phyloP scores from a whole-genome alignment of 2,113 vertebrate genomes.

The Vombatus ursinus region DNA sequence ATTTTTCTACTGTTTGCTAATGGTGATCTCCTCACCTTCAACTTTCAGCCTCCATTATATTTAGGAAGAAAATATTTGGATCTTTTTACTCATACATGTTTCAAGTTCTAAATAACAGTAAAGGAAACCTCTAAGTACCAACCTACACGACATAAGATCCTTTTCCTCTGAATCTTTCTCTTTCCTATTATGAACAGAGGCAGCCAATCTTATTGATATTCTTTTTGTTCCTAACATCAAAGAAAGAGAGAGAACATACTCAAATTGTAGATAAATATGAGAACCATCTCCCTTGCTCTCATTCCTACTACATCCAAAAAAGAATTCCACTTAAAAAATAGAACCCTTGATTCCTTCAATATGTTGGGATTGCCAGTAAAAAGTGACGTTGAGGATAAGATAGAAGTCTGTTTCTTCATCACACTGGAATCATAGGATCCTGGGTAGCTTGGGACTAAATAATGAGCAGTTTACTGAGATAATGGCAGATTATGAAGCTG shows the following conservation, averaged over 20 bases:
- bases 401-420: constrained; percentile 5
- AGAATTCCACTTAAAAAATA: background rate
- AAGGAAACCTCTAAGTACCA: background rate
- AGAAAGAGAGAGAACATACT: background rate
- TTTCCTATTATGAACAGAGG: background rate
- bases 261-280: background rate
- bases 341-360: background rate
- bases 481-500: background rate
- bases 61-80: background rate
- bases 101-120: background rate
- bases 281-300: too few relatives aligned
- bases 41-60: background rate
- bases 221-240: background rate
- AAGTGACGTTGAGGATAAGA: background rate
- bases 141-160: rapidly evolving
- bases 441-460: background rate
- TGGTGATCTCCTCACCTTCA: background rate
- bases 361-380: background rate
- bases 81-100: background rate
- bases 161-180: background rate
- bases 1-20: background rate
- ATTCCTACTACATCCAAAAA: background rate
- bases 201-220: background rate
- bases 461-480: background rate
- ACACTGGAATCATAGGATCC: background rate